These are phyloP conservation scores for Cyanoramphus novaezelandiae DNA, from an alignment of 2,113 vertebrate species.

Conservation along the genomic window DNA sequence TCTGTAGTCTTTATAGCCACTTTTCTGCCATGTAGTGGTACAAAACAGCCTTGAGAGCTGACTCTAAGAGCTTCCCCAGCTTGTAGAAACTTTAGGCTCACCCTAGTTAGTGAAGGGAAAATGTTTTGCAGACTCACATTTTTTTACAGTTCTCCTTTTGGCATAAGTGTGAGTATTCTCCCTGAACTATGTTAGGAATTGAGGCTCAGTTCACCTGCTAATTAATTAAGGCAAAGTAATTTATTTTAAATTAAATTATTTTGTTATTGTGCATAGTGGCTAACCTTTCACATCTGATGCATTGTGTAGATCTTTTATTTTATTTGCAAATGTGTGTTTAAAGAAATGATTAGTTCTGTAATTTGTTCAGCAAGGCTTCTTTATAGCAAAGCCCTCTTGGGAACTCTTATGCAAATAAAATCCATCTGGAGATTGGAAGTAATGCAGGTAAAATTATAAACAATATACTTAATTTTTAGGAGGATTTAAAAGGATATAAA, in stretches of 20 bases:
- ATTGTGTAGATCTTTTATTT: neutral
- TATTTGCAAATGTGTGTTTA: slow-evolving; percentile 14
- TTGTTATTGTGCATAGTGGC: neutral
- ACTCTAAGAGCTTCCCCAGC: neutral
- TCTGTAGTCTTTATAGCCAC: neutral
- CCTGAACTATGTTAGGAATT: neutral
- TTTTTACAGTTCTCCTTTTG: neutral
- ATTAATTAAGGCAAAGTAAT: slow-evolving; percentile 8
- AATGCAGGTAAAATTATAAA: slow-evolving; percentile 41
- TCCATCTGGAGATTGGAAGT: slow-evolving; percentile 36
- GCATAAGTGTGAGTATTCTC: neutral
- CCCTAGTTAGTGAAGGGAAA: neutral
- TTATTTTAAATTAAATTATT: slow-evolving; percentile 4
- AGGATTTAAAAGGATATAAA: slow-evolving; percentile 22
- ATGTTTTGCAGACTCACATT: neutral
- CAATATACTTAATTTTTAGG: slow-evolving; percentile 21
- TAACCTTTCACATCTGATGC: neutral
- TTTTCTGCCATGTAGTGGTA: neutral
- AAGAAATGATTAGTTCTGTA: slow-evolving; percentile 2
- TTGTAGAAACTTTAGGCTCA: neutral
- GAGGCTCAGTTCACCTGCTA: neutral
- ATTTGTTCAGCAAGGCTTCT: neutral
- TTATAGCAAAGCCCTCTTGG: slow-evolving; percentile 10
- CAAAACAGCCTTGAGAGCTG: neutral
- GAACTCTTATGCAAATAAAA: slow-evolving; percentile 35